Percentiles rank a stretch among this genome's conserved stretches.
Evolutionary conservation across 2,888 invertebrate species (phyloP).

Genomic region (Silvanus unidentatus): DNA sequence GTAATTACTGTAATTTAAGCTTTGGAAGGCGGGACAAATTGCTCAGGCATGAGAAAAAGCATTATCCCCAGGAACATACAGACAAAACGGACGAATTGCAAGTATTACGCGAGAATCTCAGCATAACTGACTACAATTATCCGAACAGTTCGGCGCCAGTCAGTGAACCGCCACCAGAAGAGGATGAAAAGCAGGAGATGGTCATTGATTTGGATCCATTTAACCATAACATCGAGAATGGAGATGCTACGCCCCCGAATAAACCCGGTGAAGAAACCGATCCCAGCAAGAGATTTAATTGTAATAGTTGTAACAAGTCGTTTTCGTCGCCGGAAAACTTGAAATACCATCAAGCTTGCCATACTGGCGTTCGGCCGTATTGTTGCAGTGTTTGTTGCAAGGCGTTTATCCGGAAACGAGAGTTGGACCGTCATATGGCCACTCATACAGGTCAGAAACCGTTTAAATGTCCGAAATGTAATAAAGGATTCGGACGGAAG

Average conservation of each 20-base stretch:
- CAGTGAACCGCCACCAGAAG: conserved; percentile 20
- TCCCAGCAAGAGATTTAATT: conserved; percentile 18
- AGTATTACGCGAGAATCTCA: conserved; percentile 35
- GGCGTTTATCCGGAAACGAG: conserved; percentile 62
- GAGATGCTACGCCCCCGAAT: not conserved
- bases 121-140: conserved; percentile 29
- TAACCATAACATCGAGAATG: not conserved
- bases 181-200: conserved; percentile 15
- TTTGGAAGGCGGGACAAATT: conserved; percentile 67
- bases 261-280: not conserved
- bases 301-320: conserved; percentile 34
- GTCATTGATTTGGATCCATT: not conserved
- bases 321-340: conserved; percentile 35
- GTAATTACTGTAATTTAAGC: conserved; percentile 59
- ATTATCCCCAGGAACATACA: conserved; percentile 46
- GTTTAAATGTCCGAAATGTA: conserved; percentile 62
- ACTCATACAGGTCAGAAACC: conserved; percentile 64
- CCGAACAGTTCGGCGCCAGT: conserved; percentile 22
- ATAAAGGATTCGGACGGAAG: conserved; percentile 61
- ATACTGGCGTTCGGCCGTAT: conserved; percentile 48
- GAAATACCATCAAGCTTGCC: conserved; percentile 29
- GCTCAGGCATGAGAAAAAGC: conserved; percentile 59
- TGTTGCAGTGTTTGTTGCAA: conserved; percentile 62
- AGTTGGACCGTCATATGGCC: conserved; percentile 62
- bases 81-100: conserved; percentile 38